These are phyloP conservation scores for Cerceris ruficornis DNA, from an alignment of 2,888 invertebrate species.

Conservation along the genomic window DNA sequence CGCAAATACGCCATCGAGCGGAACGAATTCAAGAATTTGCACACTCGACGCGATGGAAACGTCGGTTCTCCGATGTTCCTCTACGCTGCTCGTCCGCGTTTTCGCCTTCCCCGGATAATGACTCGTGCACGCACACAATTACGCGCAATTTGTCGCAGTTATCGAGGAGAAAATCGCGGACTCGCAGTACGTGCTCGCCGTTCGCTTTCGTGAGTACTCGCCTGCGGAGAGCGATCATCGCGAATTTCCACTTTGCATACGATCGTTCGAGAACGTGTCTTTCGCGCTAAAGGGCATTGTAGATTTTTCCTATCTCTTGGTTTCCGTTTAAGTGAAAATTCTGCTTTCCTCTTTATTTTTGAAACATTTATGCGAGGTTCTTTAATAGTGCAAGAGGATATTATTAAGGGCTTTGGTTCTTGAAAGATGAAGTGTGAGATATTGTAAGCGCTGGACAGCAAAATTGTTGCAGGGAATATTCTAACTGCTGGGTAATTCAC, in stretches of 20 bases:
- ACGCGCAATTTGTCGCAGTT: conserved; percentile 66
- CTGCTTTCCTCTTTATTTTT: too few relatives aligned
- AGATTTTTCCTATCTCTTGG: not conserved
- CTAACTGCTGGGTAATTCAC: too few relatives aligned
- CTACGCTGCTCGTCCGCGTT: conserved; percentile 37
- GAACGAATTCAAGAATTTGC: too few relatives aligned
- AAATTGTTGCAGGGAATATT: too few relatives aligned
- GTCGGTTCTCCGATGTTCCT: not conserved
- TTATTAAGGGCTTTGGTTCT: too few relatives aligned
- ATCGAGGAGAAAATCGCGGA: conserved; percentile 56
- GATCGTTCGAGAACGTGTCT: conserved; percentile 34
- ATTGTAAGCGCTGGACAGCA: too few relatives aligned
- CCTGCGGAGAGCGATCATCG: conserved; percentile 32
- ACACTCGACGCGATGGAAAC: not conserved
- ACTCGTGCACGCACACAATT: conserved; percentile 54
- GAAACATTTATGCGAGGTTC: too few relatives aligned
- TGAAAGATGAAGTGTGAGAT: too few relatives aligned
- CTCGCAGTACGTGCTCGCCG: conserved; percentile 30
- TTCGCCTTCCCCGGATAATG: conserved; percentile 53
- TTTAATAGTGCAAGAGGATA: too few relatives aligned
- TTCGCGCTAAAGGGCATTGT: conserved; percentile 11
- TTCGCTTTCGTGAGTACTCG: conserved; percentile 47
- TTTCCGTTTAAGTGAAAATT: too few relatives aligned
- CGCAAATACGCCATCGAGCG: not conserved
- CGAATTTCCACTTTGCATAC: conserved; percentile 47